phyloP scores from a whole-genome alignment of 1,140 invertebrate genomes.

The Lepidurus arcticus region DNA sequence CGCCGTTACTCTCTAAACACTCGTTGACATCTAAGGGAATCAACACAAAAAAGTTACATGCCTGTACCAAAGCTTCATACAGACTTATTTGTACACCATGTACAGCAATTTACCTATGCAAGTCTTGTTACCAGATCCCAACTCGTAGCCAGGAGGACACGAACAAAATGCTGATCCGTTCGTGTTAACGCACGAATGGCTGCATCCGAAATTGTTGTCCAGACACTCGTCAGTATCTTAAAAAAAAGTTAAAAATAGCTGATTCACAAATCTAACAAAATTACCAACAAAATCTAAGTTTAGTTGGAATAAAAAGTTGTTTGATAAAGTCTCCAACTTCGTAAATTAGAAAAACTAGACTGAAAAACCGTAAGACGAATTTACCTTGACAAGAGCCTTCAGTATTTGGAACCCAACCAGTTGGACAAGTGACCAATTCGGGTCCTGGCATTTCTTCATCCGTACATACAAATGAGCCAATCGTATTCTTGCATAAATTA shows the following conservation, averaged over 20 bases:
- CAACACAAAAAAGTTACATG: constrained; percentile 32
- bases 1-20: constrained; percentile 62
- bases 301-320: neutral
- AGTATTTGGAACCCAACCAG: constrained; percentile 31
- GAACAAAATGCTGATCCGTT: constrained; percentile 56
- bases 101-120: constrained; percentile 44
- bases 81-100: constrained; percentile 35
- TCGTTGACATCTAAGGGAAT: constrained; percentile 66
- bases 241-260: constrained; percentile 2
- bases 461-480: constrained; percentile 41
- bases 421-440: constrained; percentile 44
- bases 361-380: neutral
- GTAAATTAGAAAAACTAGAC: no score
- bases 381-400: constrained; percentile 48
- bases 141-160: constrained; percentile 50
- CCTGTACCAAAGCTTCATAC: neutral
- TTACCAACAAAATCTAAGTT: neutral
- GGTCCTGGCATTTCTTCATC: constrained; percentile 43
- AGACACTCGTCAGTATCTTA: constrained; percentile 54
- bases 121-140: constrained; percentile 42
- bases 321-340: no score
- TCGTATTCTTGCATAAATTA: constrained; percentile 44
- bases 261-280: no score
- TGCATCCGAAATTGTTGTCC: constrained; percentile 53
- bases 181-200: constrained; percentile 49